Base-by-base conservation (phyloP, 2,113 vertebrate species). In the Strigops habroptila region DNA sequence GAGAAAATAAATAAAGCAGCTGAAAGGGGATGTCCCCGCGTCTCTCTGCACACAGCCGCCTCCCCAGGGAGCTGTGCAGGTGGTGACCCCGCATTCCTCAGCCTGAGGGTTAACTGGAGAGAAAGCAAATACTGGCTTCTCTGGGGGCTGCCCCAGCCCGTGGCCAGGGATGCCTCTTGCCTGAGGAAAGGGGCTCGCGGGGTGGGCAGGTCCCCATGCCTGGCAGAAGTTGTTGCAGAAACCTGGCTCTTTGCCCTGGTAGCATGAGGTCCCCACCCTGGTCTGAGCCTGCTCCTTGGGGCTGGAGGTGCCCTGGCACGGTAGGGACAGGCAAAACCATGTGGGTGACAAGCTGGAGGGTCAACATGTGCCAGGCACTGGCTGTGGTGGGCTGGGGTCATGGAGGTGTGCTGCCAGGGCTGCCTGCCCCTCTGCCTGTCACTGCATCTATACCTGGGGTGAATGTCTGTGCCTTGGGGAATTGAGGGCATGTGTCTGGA, bases 21-120 rank as follows among this genome's bases (percentile, higher is more conserved):
- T 0, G 3, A 76, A 75, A 55, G 75, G 81, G 60, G 82, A 83
- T 9, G 35, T 77, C 81, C 62, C 75, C 2, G 0, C 4, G 13
- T 75, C 84, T 35, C 64, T 75, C 86, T 1, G 17, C 79, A 44
- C 53, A 65, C 52, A 82, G 44, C 65, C 6, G 15, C 75, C 70
- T 85, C 93, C 69, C 73, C 1, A 6, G 65, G 79, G 86, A 85
- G 82, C 80, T 3, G 3, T 3, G 24, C 96, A 96, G 96, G 96
- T 97, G 97, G 62, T 96, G 95, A 97, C 97, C 97, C 73, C 2
- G 17, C 96, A 95, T 95, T 94, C 95, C 96, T 84, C 75, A 93
- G 75, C 67, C 86, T 30, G 4, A 81, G 94, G 95, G 80, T 93
- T 91, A 96, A 96, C 95, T 13, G 17, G 82, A 95, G 94, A 93